Base-by-base conservation (phyloP, 1,140 invertebrate species). In the Microvelia longipes region DNA sequence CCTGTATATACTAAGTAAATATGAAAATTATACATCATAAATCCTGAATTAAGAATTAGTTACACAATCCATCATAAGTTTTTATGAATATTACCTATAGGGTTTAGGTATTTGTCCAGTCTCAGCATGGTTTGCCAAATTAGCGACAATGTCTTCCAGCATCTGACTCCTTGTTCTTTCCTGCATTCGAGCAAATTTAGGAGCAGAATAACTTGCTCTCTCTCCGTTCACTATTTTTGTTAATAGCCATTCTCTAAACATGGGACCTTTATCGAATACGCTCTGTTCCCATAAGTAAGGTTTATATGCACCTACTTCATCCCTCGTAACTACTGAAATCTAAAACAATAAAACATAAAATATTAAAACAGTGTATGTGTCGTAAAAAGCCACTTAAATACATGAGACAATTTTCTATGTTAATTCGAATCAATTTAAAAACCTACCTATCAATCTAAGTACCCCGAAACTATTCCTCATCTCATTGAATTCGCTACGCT, bases 171-270 rank as follows among this genome's bases (percentile, higher is more conserved):
- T 83, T 0, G 93, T 96, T 68, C 93, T 81, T 76, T 96, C 93
- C 78, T 96, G 90, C 88, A 98, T 94, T 71, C 94, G 85, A 0
- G 94, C 93, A 78, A 98, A 98, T 80, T 98, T 96, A 0, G 94
- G 93, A 2, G 96, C 94, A 14, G 94, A 97, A 77, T 98, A 98
- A 71, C 92, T 94, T 0, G 96, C 95, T 70, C 94, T 83, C 79
- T 98, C 96, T 0, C 95, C 96, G 76, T 98, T 98, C 0, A 98
- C 94, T 66, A 98, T 92, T 81, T 98, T 98, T 1, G 96, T 97
- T 2, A 98, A 83, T 25, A 98, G 83, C 91, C 96, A 98, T 79
- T 98, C 94, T 29, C 92, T 87, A 78, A 88, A 90, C 82, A 90
- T 89, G 64, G 90, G 86, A 29, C 94, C 94, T 84, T 94, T 96